Base-by-base conservation (phyloP, 2,888 invertebrate genomes). In the Parasteatoda lunata region DNA sequence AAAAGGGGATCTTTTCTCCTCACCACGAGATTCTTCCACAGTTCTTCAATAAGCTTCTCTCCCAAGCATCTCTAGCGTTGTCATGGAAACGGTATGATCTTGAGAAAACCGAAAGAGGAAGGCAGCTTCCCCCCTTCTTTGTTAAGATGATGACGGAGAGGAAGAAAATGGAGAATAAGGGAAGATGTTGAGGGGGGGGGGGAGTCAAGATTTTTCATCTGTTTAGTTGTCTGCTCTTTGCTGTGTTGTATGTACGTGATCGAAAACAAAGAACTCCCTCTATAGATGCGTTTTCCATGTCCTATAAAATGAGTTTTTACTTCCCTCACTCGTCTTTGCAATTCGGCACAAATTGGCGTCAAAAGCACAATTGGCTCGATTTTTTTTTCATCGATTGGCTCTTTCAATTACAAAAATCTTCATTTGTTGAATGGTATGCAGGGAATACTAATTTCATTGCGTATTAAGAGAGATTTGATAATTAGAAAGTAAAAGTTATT, bases 231-330 rank as follows among this genome's bases (percentile, higher is more conserved):
- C 15, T 73, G 64, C 70, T 49, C 52, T 71, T 72, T 73, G 84
- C 78, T 78, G 78, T 84, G 84, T 84, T 84, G 77, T 84, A 30
- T 49, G 77, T 69, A 84, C 84, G 84, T 84, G 84, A 73, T 72
- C 51, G 13, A 54, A 84, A 72, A 84, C 78, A 84, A 84, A 51
- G 59, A 76, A 64, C 49, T 45, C 15, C 9, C 54, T 54, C 13
- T 13, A 3, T 54, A 13, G 6, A 54, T 7, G 54, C 13, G 54
- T 6, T 3, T 54, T 3, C 54, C 54, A n/a, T 54, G 13, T 54
- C 54, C 13, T 54, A 11, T 54, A 54, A 54, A 13, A 54, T 5
- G 54, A 4, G 7, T 11, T n/a, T n/a, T n/a, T n/a, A n/a, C n/a
- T n/a, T n/a, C n/a, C n/a, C n/a, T n/a, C n/a, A n/a, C n/a, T n/a